These are phyloP conservation scores for Coleophora flavipennella DNA, from an alignment of 2,888 invertebrate species.

Conservation along the genomic window DNA sequence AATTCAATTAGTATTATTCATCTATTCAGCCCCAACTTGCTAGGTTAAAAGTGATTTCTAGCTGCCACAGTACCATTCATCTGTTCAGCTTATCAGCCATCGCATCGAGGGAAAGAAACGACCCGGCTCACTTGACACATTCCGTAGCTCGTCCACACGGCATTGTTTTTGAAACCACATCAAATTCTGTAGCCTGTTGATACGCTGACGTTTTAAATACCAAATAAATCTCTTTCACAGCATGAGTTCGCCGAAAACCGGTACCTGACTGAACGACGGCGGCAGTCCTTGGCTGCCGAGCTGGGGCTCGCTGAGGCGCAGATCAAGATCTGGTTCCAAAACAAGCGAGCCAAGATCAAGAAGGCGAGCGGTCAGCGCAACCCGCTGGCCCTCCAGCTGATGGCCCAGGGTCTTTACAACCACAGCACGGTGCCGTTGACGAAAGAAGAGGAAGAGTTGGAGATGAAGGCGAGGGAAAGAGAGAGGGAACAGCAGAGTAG, in stretches of 20 bases:
- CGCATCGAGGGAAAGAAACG: too few species aligned
- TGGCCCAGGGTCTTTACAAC: constrained; percentile 96
- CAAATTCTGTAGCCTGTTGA: too few species aligned
- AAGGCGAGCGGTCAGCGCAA: constrained; percentile 89
- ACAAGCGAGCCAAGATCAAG: constrained; percentile 97
- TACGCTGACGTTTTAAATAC: too few species aligned
- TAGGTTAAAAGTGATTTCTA: too few species aligned
- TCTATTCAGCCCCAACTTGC: too few species aligned
- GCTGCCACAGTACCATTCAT: too few species aligned
- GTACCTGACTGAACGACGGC: constrained; percentile 91
- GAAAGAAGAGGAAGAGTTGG: constrained; percentile 40
- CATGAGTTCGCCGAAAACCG: constrained; percentile 94
- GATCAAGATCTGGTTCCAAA: constrained; percentile 98
- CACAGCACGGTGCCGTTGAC: constrained; percentile 38
- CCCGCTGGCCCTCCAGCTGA: constrained; percentile 88
- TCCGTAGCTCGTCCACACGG: too few species aligned
- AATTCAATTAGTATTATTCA: too few species aligned
- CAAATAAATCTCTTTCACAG: constrained; percentile 32
- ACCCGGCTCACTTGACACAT: too few species aligned
- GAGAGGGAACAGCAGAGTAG: constrained; percentile 52
- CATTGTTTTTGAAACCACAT: too few species aligned
- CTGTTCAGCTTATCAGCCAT: too few species aligned
- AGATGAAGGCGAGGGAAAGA: constrained; percentile 62
- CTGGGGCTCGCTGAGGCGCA: constrained; percentile 96
- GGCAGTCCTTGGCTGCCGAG: constrained; percentile 91